These are phyloP conservation scores for Sandelia bainsii DNA, from an alignment of 2,797 vertebrate genomes.

Conservation along the genomic window DNA sequence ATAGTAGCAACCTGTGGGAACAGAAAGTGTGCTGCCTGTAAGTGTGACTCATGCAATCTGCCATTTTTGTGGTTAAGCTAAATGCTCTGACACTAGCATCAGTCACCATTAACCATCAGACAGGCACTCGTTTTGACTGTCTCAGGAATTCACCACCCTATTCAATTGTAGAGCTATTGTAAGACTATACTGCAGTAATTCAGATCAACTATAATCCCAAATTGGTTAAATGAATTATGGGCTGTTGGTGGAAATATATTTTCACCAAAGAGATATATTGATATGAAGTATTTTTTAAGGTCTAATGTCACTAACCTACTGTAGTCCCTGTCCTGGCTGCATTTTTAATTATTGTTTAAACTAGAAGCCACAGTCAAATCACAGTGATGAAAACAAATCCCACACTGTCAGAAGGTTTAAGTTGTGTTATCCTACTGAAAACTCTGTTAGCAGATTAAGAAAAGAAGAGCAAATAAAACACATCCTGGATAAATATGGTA, in stretches of 20 bases:
- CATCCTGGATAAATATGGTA: slow-evolving; percentile 39
- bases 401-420: slow-evolving; percentile 22
- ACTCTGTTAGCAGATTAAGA: slow-evolving; percentile 26
- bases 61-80: slow-evolving; percentile 68
- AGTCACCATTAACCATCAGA: slow-evolving; percentile 75
- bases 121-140: slow-evolving; percentile 65
- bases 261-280: slow-evolving; percentile 3
- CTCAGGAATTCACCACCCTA: slow-evolving; percentile 53
- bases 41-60: slow-evolving; percentile 70
- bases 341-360: slow-evolving; percentile 45
- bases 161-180: slow-evolving; percentile 35
- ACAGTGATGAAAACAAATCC: slow-evolving; percentile 49
- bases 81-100: slow-evolving; percentile 73
- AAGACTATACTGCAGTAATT: slow-evolving; percentile 21
- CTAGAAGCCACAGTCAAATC: slow-evolving; percentile 35
- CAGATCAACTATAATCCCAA: slow-evolving; percentile 22
- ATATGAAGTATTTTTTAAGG: slow-evolving; percentile 16
- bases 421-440: slow-evolving; percentile 25
- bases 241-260: slow-evolving; percentile 7
- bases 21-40: slow-evolving; percentile 39
- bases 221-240: slow-evolving; percentile 7
- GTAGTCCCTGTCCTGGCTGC: slow-evolving; percentile 2
- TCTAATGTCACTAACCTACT: neutral
- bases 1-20: slow-evolving; percentile 62
- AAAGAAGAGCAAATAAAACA: slow-evolving; percentile 45